Evolutionary conservation across 2,888 invertebrate species (phyloP), one percentile per base, ranked within the genome.

Genomic region (Conus canariensis): DNA sequence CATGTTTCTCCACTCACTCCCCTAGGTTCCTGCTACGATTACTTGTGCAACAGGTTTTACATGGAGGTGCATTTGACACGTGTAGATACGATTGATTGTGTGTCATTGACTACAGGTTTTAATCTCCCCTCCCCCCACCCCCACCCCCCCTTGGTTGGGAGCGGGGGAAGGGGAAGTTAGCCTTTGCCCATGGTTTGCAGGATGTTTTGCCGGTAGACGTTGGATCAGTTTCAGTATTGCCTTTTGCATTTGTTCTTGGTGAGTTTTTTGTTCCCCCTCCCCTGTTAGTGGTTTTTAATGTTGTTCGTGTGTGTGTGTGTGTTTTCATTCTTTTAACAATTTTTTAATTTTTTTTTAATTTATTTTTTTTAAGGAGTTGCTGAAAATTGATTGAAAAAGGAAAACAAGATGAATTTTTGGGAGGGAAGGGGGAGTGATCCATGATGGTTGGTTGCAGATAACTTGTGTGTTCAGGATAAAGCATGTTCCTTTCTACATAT

Each of bases 31-130:
- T 85, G n/a, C 56, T 30, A 64, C 30, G 67, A 86, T 59, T 86
- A 86, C 64, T 64, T 86, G 86, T 86, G 67, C 86, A 67, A 86
- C 86, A 86, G 67, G 67, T n/a, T 86, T 86, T 86, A 67, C n/a
- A 86, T 86, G 86, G 67, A 67, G 64, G 60, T 45, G 86, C 64
- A 67, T 25, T 67, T 30, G 67, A 85, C 85, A 85, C 59, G 19
- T 60, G 86, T 86, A 86, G 86, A 86, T 60, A 86, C 25, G n/a
- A 60, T 59, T 86, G 86, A 60, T 14, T 86, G 86, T 86, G 86
- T 67, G 85, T 60, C 58, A 25, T 59, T 85, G 25, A 85, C 25
- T 10, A 22, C n/a, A 10, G 22, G 3, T 58, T 58, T n/a, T 83
- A 19, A 58, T 12, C 19, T 12, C 7, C 56, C 22, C 12, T 19